A percentile compares a stretch with the other conserved stretches of the same genome.
phyloP scores from a whole-genome alignment of 2,888 invertebrate genomes.

The Lysandra coridon region DNA sequence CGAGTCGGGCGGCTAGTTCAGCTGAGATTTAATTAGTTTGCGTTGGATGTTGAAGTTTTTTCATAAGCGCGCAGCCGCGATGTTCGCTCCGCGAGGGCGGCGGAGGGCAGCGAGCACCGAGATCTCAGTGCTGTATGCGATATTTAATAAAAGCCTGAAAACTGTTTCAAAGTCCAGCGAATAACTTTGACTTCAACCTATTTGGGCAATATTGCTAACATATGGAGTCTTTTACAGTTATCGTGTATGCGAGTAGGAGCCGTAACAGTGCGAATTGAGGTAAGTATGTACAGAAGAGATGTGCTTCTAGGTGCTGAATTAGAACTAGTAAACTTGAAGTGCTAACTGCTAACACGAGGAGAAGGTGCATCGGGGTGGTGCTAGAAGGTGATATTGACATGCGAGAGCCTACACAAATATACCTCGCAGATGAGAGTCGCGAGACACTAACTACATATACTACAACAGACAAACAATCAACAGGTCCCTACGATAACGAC shows the following conservation, averaged over 20 bases:
- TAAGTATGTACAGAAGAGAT: not conserved
- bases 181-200: not conserved
- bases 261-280: not conserved
- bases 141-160: not conserved
- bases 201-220: not conserved
- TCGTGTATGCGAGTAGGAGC: not conserved
- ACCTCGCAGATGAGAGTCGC: not conserved
- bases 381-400: not conserved
- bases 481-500: slow-evolving; percentile 3
- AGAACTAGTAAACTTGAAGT: not conserved
- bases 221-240: not conserved
- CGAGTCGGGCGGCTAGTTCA: not conserved
- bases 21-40: slow-evolving; percentile 25
- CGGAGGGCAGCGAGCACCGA: not conserved
- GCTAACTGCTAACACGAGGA: not conserved
- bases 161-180: not conserved
- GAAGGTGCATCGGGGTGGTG: not conserved
- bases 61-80: slow-evolving; percentile 9
- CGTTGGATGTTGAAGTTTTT: slow-evolving; percentile 1
- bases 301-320: not conserved
- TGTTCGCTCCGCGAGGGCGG: not conserved
- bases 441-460: not conserved
- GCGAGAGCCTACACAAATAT: not conserved
- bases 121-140: not conserved
- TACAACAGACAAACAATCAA: not conserved